phyloP scores from a whole-genome alignment of 2,888 invertebrate genomes.

The Nemoura dubitans region DNA sequence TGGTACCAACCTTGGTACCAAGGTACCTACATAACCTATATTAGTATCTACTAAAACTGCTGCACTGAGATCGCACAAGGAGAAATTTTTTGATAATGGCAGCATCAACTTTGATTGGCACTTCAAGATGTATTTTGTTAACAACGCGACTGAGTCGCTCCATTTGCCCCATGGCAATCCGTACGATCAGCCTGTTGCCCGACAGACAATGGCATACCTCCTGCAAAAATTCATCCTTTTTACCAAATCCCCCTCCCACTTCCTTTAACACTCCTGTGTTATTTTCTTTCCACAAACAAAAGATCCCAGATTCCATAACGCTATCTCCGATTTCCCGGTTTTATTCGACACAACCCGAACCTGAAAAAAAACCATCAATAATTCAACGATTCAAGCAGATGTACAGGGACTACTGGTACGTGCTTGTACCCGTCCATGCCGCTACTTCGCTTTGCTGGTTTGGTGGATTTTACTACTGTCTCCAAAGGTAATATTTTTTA shows the following conservation, averaged over 20 bases:
- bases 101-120: background rate
- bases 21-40: background rate
- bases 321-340: background rate
- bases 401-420: conserved; percentile 97
- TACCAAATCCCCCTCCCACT: background rate
- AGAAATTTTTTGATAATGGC: background rate
- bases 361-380: conserved; percentile 66
- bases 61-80: background rate
- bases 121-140: background rate
- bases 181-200: background rate
- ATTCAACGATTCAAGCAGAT: conserved; percentile 88
- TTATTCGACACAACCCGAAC: conserved; percentile 35
- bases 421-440: conserved; percentile 91
- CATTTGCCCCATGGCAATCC: background rate
- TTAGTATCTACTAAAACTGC: background rate
- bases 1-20: no score
- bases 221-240: background rate
- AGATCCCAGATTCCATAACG: background rate
- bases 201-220: background rate
- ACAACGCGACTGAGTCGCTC: background rate
- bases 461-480: conserved; percentile 80
- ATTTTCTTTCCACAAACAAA: background rate
- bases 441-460: conserved; percentile 90
- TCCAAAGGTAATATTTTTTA: conserved; percentile 37
- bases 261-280: background rate